Conservation (phyloP, 2,888 invertebrate species). For the Zele albiditarsus region DNA sequence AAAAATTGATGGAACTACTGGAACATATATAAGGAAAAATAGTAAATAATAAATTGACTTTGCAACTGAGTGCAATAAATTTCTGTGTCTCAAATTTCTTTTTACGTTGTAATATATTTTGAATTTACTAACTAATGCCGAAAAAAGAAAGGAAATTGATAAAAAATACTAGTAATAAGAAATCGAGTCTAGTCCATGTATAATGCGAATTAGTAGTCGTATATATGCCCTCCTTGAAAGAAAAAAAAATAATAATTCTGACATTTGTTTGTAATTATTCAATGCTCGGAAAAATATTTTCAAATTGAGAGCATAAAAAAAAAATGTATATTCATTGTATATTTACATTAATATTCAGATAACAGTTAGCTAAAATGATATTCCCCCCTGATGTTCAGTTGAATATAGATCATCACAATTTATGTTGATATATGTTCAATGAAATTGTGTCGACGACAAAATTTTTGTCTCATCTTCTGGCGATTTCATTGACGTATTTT, state of each 20-base stretch:
- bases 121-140: conserved; percentile 46
- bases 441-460: neutral
- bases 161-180: conserved; percentile 69
- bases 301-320: conserved; percentile 62
- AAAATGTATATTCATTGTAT: conserved; percentile 69
- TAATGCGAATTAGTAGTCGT: conserved; percentile 66
- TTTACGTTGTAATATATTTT: conserved; percentile 37
- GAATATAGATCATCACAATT: conserved; percentile 19
- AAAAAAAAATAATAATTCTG: conserved; percentile 34
- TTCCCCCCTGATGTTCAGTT: conserved; percentile 27
- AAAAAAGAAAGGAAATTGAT: conserved; percentile 40
- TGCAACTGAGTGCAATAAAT: conserved; percentile 53
- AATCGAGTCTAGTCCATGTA: conserved; percentile 72
- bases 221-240: conserved; percentile 67
- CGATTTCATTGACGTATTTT: conserved; percentile 51
- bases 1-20: neutral
- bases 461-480: neutral
- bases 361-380: conserved; percentile 32
- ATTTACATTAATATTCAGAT: conserved; percentile 54
- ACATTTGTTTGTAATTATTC: conserved; percentile 41
- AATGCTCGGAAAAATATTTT: conserved; percentile 56
- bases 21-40: neutral
- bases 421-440: neutral
- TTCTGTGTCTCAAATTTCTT: conserved; percentile 42
- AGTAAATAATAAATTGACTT: conserved; percentile 49